phyloP scores from a whole-genome alignment of 2,888 invertebrate genomes.

The Hydrotaea diabolus region DNA sequence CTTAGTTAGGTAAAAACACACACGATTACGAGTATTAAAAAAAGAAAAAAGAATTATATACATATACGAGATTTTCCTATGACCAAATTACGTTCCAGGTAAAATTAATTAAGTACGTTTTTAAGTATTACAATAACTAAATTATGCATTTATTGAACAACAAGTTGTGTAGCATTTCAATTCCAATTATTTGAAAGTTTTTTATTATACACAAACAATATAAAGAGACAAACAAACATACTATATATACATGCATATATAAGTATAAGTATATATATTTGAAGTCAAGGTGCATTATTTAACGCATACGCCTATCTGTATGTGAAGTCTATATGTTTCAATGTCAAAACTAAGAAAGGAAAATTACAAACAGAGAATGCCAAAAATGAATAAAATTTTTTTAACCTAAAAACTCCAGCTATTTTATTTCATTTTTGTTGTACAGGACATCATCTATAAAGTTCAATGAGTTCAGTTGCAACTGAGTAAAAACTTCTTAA shows the following conservation, averaged over 20 bases:
- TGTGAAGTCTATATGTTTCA: conserved; percentile 55
- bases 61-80: conserved; percentile 53
- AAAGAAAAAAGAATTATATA: too few species aligned
- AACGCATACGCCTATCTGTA: conserved; percentile 24
- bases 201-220: conserved; percentile 15
- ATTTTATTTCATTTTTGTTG: conserved; percentile 28
- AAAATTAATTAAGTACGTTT: conserved; percentile 49
- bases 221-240: not conserved
- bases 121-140: conserved; percentile 15
- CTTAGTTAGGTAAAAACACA: not conserved
- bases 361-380: conserved; percentile 26
- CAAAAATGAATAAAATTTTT: conserved; percentile 57
- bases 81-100: conserved; percentile 64
- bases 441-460: too few species aligned
- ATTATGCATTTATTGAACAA: conserved; percentile 43
- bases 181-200: conserved; percentile 32
- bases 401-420: conserved; percentile 30
- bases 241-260: not conserved
- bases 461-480: too few species aligned
- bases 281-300: conserved; percentile 31
- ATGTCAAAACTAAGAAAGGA: conserved; percentile 47
- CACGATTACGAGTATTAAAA: conserved; percentile 43
- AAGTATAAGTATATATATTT: conserved; percentile 28
- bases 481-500: too few species aligned
- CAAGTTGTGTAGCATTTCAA: conserved; percentile 44